Evolutionary conservation across 2,797 vertebrate species (phyloP), one percentile per base, ranked within the genome.

Genomic region (Pterois miles): DNA sequence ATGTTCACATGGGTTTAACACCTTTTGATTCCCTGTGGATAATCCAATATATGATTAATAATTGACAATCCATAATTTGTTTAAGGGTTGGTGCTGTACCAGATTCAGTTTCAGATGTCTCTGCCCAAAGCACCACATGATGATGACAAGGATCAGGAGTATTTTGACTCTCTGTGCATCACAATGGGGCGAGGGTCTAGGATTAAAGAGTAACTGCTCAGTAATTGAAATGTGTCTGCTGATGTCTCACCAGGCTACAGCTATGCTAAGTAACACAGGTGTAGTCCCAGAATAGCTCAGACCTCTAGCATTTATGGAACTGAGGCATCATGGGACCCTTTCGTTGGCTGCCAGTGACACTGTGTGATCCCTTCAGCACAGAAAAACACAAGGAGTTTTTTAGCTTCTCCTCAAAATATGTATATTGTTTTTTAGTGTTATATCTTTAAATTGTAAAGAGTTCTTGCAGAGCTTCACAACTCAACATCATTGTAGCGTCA

Each of bases 201-300:
- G 72, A 81, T 88, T 81, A 80, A 58, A 76, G 74, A 67, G 57
- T 48, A n/a, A 58, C 79, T 78, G 58, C 65, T 48, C 38, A 11
- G 62, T 81, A 81, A 89, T 83, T 89, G 78, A 90, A 86, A 76
- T 78, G 67, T 80, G 83, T 84, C 76, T 78, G 67, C 67, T 0
- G 62, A 77, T 62, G 83, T 79, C 59, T 84, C 79, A 78, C 46
- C 43, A 68, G 74, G 82, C 46, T 76, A 56, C 22, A 74, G 63
- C 65, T 18, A 68, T 73, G 74, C 58, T 82, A 74, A 77, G 80
- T 65, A 78, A 48, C 62, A 53, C 67, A 62, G 76, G 58, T 60
- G 56, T 63, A 34, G 52, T 76, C 79, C 70, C 38, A 74, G 75
- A 84, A 86, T 86, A 89, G 78, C 53, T 62, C 69, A 18, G 59